These are phyloP conservation scores for Lagodon rhomboides DNA, from an alignment of 2,797 vertebrate genomes.

Conservation along the genomic window DNA sequence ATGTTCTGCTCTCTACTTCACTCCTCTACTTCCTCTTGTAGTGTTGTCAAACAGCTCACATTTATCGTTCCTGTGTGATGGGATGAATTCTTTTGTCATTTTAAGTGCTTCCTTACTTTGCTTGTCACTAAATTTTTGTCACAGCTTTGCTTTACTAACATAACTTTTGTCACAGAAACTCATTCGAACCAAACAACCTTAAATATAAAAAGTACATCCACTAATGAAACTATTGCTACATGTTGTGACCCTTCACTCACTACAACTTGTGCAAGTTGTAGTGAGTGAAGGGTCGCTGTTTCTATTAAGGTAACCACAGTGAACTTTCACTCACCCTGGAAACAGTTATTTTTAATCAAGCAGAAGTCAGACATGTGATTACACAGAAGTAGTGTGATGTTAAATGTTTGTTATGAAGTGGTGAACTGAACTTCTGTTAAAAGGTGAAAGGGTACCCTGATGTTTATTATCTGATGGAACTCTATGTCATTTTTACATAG, in stretches of 20 bases:
- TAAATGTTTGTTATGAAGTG: neutral
- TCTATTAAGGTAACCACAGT: neutral
- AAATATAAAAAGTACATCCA: neutral
- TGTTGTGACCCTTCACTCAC: neutral
- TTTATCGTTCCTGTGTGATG: neutral
- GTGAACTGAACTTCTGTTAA: neutral
- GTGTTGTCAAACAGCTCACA: neutral
- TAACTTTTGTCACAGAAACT: neutral
- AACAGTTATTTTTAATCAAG: slow-evolving; percentile 27
- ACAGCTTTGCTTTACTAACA: slow-evolving; percentile 47
- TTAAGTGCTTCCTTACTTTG: neutral
- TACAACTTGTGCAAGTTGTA: neutral
- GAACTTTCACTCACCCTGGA: neutral
- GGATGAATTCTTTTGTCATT: too few species aligned
- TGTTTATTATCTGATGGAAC: neutral
- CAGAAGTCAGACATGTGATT: slow-evolving; percentile 46
- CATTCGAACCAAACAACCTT: neutral
- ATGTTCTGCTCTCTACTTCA: slow-evolving; percentile 55
- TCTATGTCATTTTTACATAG: neutral
- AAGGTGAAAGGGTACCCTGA: slow-evolving; percentile 6
- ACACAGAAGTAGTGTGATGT: neutral
- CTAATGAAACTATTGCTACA: neutral
- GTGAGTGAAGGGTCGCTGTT: too few species aligned
- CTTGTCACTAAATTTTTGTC: neutral
- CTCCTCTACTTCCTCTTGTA: neutral